Evolutionary conservation across 1,140 invertebrate species (phyloP), one percentile per base, ranked within the genome.

Genomic region (Delia radicum): DNA sequence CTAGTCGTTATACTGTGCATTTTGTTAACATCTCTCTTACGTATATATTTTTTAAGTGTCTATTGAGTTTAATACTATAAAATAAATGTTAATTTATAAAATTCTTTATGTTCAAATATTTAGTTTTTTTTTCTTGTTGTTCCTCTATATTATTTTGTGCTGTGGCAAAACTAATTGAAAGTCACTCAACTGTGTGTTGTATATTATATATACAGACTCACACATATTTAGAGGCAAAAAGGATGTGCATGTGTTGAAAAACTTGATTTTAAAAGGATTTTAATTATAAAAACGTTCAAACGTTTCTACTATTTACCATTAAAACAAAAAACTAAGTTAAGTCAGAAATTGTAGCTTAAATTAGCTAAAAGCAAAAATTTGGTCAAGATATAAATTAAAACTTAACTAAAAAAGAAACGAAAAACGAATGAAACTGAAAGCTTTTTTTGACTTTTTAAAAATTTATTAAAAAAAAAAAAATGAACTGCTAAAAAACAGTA

Each of bases 81-180:
- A 69, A 69, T 33, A 69, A 33, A 69, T 69, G 65, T 69, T 69
- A 69, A 69, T 69, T 69, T 69, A 69, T 69, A 69, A 69, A 69
- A 69, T 69, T 69, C 29, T n/a, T 69, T 24, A 37, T 31, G 29
- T 31, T 29, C 65, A 65, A 65, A 65, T 10, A 27, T 21, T 69
- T n/a, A n/a, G n/a, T n/a, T n/a, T n/a, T n/a, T n/a, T n/a, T n/a
- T n/a, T 37, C 37, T 69, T n/a, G 28, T 31, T 18, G n/a, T 67
- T 33, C n/a, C 18, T 69, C 15, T 33, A 18, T 33, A 21, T 69
- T 69, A 24, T 21, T 37, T 18, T 69, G n/a, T n/a, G 81, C 78
- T 81, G 79, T 80, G 81, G 80, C 80, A 75, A 80, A 83, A 83
- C 82, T 83, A 83, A 83, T 83, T 83, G 82, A 83, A 83, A 83